These are phyloP conservation scores for Chirona hameri DNA, from an alignment of 2,888 invertebrate species.

Conservation along the genomic window DNA sequence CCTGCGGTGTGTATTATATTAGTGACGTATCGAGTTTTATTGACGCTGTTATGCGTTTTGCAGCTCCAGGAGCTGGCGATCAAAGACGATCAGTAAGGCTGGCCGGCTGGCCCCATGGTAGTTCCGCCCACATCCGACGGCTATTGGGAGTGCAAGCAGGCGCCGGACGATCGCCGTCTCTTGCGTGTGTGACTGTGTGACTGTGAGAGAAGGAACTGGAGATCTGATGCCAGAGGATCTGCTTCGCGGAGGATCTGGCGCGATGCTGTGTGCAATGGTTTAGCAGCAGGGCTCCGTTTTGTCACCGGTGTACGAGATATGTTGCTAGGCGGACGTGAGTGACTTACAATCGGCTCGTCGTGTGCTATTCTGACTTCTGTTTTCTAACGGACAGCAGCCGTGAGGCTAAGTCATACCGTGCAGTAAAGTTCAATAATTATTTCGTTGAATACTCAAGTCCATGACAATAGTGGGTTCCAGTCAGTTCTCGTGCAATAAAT, in stretches of 20 bases:
- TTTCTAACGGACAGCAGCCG: background rate
- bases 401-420: background rate
- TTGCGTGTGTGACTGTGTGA: too few species aligned
- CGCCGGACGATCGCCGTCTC: too few species aligned
- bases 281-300: too few species aligned
- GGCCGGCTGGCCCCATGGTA: slow-evolving; percentile 30
- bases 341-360: background rate
- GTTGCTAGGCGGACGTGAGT: background rate
- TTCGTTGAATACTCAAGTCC: slow-evolving; percentile 2
- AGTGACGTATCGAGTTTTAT: background rate
- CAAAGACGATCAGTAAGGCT: slow-evolving; percentile 14
- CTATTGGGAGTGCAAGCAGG: background rate
- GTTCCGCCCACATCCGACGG: background rate
- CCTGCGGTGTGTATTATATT: too few species aligned
- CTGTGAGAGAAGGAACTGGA: too few species aligned
- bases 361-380: background rate
- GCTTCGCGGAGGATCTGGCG: background rate
- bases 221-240: background rate
- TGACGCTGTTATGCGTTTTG: background rate
- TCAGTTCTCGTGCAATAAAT: background rate
- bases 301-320: background rate
- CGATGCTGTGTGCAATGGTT: too few species aligned
- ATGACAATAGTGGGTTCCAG: slow-evolving; percentile 5
- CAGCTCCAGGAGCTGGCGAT: slow-evolving; percentile 35
- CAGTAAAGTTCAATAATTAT: background rate